Evolutionary conservation across 2,113 vertebrate species (phyloP).

Genomic region (Corynorhinus townsendii): DNA sequence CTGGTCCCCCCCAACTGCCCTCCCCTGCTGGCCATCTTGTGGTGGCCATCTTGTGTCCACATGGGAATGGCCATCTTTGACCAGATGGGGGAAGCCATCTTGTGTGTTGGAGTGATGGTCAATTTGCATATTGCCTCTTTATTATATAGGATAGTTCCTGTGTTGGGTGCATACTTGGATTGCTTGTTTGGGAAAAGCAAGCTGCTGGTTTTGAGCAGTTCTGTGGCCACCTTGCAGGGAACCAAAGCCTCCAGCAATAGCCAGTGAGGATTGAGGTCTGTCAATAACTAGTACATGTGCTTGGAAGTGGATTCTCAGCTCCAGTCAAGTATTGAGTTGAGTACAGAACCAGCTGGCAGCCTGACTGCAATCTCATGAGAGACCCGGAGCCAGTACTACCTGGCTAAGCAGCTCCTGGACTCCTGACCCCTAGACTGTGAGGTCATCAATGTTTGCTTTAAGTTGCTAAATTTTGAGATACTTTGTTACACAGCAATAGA

Average conservation of each 20-base stretch:
- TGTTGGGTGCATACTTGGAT: not conserved
- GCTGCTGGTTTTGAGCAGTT: not conserved
- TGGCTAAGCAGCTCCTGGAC: not conserved
- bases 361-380: not conserved
- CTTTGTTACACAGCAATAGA: not conserved
- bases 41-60: too few relatives aligned
- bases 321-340: not conserved
- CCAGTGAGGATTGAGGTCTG: not conserved
- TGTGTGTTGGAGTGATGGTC: too few relatives aligned
- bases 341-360: not conserved
- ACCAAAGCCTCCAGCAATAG: not conserved
- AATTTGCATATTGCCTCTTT: too few relatives aligned
- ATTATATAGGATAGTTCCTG: not conserved
- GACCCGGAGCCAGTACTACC: not conserved
- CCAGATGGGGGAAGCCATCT: too few relatives aligned
- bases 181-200: not conserved
- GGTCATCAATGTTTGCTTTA: not conserved
- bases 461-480: not conserved
- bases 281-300: not conserved
- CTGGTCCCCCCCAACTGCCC: too few relatives aligned
- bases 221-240: not conserved
- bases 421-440: not conserved
- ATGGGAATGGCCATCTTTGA: too few relatives aligned
- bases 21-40: too few relatives aligned
- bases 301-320: not conserved